phyloP scores from a whole-genome alignment of 2,888 invertebrate genomes.

The Papilio gigon region DNA sequence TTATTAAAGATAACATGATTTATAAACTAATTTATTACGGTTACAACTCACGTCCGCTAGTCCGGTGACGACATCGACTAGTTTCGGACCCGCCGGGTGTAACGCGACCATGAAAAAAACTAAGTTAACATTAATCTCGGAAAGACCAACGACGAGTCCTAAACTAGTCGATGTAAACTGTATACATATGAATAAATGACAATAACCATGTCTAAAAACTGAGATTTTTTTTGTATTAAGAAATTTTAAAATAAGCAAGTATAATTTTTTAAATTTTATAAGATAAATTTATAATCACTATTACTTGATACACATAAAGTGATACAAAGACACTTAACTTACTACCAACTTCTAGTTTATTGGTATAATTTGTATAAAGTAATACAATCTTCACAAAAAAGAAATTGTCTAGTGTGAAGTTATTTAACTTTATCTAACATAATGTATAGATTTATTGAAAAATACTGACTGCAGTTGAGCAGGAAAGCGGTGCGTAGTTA shows the following conservation, averaged over 20 bases:
- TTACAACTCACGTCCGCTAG: too few species aligned
- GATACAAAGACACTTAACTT: not conserved
- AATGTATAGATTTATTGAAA: not conserved
- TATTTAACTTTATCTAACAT: not conserved
- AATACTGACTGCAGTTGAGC: conserved; percentile 76
- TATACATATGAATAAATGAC: too few species aligned
- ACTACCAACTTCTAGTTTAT: not conserved
- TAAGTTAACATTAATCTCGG: too few species aligned
- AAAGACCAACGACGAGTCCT: too few species aligned
- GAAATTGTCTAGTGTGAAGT: not conserved
- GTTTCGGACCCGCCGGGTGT: too few species aligned
- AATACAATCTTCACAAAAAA: not conserved
- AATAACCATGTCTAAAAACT: not conserved
- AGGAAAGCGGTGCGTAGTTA: conserved; percentile 73
- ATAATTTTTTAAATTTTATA: not conserved
- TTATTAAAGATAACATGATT: not conserved
- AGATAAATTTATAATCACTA: not conserved
- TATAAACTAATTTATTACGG: too few species aligned
- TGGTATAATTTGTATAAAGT: not conserved
- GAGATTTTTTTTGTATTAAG: not conserved
- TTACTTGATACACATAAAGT: not conserved
- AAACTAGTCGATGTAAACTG: too few species aligned
- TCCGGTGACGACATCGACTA: too few species aligned
- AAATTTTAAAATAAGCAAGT: not conserved
- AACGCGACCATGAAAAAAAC: too few species aligned